Conservation (phyloP, 1,140 invertebrate species). For the Caenorhabditis tropicalis region DNA sequence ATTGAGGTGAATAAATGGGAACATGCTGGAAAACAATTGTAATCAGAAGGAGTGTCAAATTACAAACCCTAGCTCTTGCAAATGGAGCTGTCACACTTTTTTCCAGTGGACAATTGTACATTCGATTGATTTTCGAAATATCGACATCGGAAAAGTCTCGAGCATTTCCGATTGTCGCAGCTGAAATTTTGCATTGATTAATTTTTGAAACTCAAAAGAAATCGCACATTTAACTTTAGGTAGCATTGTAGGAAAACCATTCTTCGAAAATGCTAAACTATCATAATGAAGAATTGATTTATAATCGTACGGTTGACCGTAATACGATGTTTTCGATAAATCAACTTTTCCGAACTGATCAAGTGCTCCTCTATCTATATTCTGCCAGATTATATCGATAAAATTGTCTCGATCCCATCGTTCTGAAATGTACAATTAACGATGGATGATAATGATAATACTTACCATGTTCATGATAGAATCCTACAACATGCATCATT, state of each 20-base stretch:
- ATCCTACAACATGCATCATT: constrained; percentile 71
- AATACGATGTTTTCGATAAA: constrained; percentile 70
- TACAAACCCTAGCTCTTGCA: constrained; percentile 60
- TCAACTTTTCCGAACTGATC: constrained; percentile 71
- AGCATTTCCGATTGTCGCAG: constrained; percentile 70
- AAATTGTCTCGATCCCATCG: constrained; percentile 71
- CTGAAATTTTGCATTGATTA: constrained; percentile 44
- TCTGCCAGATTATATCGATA: constrained; percentile 71
- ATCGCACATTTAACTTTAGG: constrained; percentile 67
- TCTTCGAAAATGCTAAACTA: constrained; percentile 71
- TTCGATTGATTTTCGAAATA: constrained; percentile 70
- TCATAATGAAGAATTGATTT: constrained; percentile 71
- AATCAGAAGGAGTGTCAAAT: background rate
- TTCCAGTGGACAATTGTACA: constrained; percentile 68
- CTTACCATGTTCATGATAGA: constrained; percentile 70
- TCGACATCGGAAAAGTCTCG: constrained; percentile 70
- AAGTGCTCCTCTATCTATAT: constrained; percentile 68
- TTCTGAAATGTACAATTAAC: constrained; percentile 51
- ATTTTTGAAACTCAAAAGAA: background rate
- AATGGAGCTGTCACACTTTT: constrained; percentile 45
- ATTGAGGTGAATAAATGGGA: constrained; percentile 47
- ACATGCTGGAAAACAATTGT: constrained; percentile 19
- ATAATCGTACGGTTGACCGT: constrained; percentile 71
- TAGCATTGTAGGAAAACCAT: constrained; percentile 72
- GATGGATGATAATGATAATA: background rate